Evolutionary conservation across 2,113 vertebrate genomes (phyloP), one percentile per base, ranked within the genome.

Genomic region (Helogale parvula): DNA sequence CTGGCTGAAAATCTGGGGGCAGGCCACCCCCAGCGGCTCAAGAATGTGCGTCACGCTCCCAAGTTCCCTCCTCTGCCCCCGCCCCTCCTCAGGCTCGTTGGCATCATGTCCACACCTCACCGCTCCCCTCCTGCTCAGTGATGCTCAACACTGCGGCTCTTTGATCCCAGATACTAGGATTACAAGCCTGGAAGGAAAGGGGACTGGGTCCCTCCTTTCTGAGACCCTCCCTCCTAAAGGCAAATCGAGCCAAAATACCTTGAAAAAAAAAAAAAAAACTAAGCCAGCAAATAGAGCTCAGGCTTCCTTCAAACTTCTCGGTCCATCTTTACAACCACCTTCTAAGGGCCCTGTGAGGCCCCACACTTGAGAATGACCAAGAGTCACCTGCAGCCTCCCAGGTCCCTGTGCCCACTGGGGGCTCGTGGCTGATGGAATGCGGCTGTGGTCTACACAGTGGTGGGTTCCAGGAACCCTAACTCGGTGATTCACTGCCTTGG

Each of bases 321-420:
- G 41, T 92, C 47, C 79, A 52, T 66, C 68, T 97, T 93, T 68
- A 74, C 4, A 1, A 76, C 94, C 93, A 93, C 94, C n/a, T 97
- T 97, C 76, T 84, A 21, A 97, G 88, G 0, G 96, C 88, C 11
- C 90, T n/a, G 21, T 52, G 96, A 98, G 10, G 96, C 91, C 71
- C 96, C 71, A 3, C 88, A 71, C 68, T 97, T 96, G 76, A 98
- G 97, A 88, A 80, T 94, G 80, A 94, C 96, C 79, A 88, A 15
- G 35, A 87, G 72, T 82, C 74, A 96, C 93, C 93, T 85, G 84
- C 2, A 68, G 2, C 4, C 33, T 35, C 77, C 65, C 71, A 35
- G 27, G 47, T 74, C 35, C 81, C 47, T 27, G 60, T 38, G 66
- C 7, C 35, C 45, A 23, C 5, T 12, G n/a, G 35, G 80, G 63